A percentile compares a stretch with the other conserved stretches of the same genome.
Conservation (phyloP, 2,113 vertebrate genomes). For the cattle (Bos taurus) region DNA sequence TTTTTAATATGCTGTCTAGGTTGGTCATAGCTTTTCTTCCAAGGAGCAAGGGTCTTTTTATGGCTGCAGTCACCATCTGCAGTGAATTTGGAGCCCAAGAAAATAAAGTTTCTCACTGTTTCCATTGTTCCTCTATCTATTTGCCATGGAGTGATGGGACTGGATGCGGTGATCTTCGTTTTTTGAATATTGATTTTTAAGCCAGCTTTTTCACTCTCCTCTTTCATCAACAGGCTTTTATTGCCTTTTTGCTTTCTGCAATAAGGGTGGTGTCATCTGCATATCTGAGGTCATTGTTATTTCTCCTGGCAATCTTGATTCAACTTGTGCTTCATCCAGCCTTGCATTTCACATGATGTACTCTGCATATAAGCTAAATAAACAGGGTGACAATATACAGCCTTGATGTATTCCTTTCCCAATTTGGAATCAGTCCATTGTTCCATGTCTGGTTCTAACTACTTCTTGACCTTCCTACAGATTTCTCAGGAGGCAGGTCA, state of each 20-base stretch:
- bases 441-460: background rate
- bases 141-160: background rate
- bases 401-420: background rate
- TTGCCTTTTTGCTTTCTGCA: background rate
- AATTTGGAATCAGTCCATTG: background rate
- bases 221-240: background rate
- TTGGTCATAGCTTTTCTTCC: background rate
- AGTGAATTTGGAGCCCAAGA: background rate
- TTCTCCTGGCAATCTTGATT: background rate
- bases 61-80: background rate
- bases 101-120: background rate
- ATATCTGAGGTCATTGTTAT: background rate
- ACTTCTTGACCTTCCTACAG: background rate
- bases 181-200: background rate
- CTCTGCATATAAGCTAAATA: background rate
- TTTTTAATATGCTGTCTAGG: background rate
- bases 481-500: too few species aligned
- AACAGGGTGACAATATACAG: background rate
- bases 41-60: background rate
- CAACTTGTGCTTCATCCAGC: background rate
- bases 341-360: background rate
- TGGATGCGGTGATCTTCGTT: fast-evolving
- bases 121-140: background rate
- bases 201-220: background rate
- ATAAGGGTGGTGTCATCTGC: background rate